These are phyloP conservation scores for Cecropterus lyciades DNA, from an alignment of 1,140 invertebrate genomes.

Conservation along the genomic window DNA sequence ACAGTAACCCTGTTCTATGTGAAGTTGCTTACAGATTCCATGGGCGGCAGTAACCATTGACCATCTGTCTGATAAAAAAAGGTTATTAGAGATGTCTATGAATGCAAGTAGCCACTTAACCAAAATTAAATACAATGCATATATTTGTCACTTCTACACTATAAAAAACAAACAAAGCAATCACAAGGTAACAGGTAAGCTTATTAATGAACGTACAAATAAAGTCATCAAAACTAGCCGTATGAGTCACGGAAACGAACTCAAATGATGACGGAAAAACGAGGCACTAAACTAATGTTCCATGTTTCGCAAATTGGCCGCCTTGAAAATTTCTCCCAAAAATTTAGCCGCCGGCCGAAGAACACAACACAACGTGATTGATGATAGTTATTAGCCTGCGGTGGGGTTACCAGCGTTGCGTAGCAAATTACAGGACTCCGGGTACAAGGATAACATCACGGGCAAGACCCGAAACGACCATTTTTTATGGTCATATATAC, in stretches of 20 bases:
- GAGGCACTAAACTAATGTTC: conserved; percentile 19
- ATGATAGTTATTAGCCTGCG: conserved; percentile 40
- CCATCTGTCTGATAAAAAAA: too few species aligned
- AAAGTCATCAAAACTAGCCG: too few species aligned
- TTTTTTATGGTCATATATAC: neutral
- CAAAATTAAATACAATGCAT: too few species aligned
- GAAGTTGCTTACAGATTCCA: too few species aligned
- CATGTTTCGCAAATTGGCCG: conserved; percentile 21
- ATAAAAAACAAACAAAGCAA: too few species aligned
- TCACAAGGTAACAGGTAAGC: too few species aligned
- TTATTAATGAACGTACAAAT: too few species aligned
- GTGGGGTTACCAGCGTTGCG: conserved; percentile 21
- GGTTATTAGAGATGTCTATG: too few species aligned
- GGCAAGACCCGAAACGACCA: neutral
- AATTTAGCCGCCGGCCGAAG: conserved; percentile 30
- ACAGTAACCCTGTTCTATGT: too few species aligned
- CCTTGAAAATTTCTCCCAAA: conserved; percentile 24
- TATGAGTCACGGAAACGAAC: neutral
- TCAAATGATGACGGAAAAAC: neutral
- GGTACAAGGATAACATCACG: conserved; percentile 5
- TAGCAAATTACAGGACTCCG: conserved; percentile 13
- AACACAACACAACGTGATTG: conserved; percentile 36
- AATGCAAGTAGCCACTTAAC: too few species aligned
- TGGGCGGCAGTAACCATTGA: too few species aligned
- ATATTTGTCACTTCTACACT: too few species aligned